Evolutionary conservation across 2,113 vertebrate genomes (phyloP), one percentile per base, ranked within the genome.

Genomic region (Cercopithecus mona): DNA sequence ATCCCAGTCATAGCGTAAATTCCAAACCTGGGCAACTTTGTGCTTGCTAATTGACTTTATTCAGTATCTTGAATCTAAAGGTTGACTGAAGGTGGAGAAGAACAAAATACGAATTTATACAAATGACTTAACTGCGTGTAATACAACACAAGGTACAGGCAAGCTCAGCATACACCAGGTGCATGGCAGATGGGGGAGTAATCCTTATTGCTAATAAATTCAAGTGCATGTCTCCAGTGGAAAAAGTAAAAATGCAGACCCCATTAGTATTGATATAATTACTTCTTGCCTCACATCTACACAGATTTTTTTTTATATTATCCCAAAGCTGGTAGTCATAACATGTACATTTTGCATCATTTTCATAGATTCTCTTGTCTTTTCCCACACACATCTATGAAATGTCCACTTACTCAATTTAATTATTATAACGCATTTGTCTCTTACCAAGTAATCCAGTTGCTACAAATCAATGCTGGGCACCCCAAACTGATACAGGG

Each of bases 31-130:
- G 45, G 78, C 68, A 64, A 17, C 52, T 92, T 50, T 73, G 22
- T 80, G 52, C 66, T 87, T 81, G 8, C 1, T 16, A 1, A 12
- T 92, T 88, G 95, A 93, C 87, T 87, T 92, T 97, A 83, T 70
- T 98, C 80, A 96, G 94, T 80, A 75, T 8, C 16, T 70, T 75
- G 96, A 61, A 61, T 61, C 57, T 96, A 82, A 96, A 52, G 72
- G 59, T 22, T 76, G 73, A 86, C 52, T 45, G 89, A 85, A 88
- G 59, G 57, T 87, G 30, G 11, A 94, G 8, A 88, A 48, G 18
- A 43, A 86, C 16, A 76, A 88, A 85, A 82, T 14, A 76, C 38
- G 64, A 22, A 84, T 55, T 40, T 88, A 78, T 66, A 66, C 52
- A 88, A 83, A 88, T 92, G 68, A 92, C 52, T 72, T 87, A 90